Conservation (phyloP, 2,888 invertebrate species). For the Himalopsyche anomala region DNA sequence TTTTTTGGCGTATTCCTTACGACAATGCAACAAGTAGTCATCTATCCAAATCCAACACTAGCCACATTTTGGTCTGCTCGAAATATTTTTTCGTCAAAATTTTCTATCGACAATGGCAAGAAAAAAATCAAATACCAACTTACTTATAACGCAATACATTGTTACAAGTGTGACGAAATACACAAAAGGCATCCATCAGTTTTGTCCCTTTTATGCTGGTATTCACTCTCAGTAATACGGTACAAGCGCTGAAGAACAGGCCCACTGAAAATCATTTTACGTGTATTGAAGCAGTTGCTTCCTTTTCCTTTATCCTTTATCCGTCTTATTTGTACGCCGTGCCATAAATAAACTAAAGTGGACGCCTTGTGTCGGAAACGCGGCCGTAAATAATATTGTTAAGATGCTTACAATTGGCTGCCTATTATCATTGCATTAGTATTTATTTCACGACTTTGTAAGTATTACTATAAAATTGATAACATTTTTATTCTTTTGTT, state of each 20-base stretch:
- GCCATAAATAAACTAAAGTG: constrained; percentile 38
- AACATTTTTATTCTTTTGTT: too few species aligned
- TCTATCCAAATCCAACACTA: too few species aligned
- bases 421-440: constrained; percentile 12
- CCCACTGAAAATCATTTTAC: constrained; percentile 39
- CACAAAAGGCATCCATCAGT: neutral
- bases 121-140: too few species aligned
- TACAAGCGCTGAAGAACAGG: neutral
- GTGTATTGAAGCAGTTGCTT: constrained; percentile 39
- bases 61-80: too few species aligned
- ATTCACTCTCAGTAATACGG: neutral
- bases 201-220: constrained; percentile 35
- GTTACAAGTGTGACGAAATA: neutral
- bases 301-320: constrained; percentile 37
- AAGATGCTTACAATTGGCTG: neutral
- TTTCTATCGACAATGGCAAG: too few species aligned
- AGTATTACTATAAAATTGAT: too few species aligned
- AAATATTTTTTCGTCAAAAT: too few species aligned
- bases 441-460: neutral
- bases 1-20: too few species aligned
- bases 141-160: too few species aligned
- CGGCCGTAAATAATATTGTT: constrained; percentile 13
- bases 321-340: constrained; percentile 15
- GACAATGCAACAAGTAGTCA: too few species aligned
- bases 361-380: constrained; percentile 20